Base-by-base conservation (phyloP, 2,888 invertebrate genomes). In the Tholera decimalis region DNA sequence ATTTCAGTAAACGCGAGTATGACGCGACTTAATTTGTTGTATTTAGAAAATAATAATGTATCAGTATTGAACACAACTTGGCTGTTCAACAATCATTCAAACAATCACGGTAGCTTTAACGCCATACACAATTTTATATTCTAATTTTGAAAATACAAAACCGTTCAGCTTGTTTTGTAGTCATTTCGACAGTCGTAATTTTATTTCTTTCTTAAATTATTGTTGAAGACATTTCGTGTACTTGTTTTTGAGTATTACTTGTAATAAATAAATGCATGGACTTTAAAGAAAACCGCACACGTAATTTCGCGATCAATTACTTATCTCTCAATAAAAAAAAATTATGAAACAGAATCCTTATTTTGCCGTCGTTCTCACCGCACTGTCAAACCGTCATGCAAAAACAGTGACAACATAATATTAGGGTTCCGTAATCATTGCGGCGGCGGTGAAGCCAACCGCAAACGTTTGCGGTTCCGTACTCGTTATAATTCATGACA, bases 381-480 rank as follows among this genome's bases (percentile, higher is more conserved):
- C 56, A 60, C 24, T 62, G 72, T 57, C 65, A 57, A 56, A 33
- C 35, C 28, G 41, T 33, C 57, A 58, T 26, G 39, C 44, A 51
- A 43, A 39, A 60, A 71, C 11, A 33, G 46, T 55, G 77, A 80
- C 77, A 78, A 70, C 67, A 46, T 78, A 78, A 78, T 77, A 58
- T 54, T 18, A 47, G 43, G 46, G 47, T n/a, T 54, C 58, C 24
- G 46, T 62, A 46, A 70, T 69, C 69, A 55, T 60, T 53, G 57
- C 46, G 59, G 58, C 37, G 6, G 77, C 55, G 18, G 68, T 64
- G 80, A 66, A 80, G 46, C 53, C 50, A 49, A 73, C 78, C 70
- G 44, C 78, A 58, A 64, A 50, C 58, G 44, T 50, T 54, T 65
- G 80, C 47, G 78, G 78, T 78, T 64, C 78, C 55, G 63, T 50